Percentiles rank a stretch among this genome's conserved stretches.
Evolutionary conservation across 2,113 vertebrate species (phyloP).

Genomic region (Melanocharis versteri): DNA sequence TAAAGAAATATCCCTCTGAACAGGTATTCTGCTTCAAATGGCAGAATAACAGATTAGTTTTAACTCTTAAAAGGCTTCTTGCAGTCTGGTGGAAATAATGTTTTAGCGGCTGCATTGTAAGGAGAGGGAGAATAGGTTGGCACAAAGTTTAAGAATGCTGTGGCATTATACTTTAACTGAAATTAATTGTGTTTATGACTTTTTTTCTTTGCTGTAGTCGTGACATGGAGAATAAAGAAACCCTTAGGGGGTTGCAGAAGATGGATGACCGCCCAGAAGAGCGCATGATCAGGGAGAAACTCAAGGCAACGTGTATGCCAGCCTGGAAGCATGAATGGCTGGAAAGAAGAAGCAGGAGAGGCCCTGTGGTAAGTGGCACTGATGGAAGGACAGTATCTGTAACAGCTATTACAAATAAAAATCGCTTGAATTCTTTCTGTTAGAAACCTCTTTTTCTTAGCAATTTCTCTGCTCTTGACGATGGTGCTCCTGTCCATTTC

Average conservation of each 20-base stretch:
- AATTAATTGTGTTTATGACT: background rate
- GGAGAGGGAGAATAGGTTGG: background rate
- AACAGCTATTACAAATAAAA: background rate
- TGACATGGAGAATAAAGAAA: conserved; percentile 89
- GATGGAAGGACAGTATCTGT: background rate
- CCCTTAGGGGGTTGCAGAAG: conserved; percentile 85
- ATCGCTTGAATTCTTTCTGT: background rate
- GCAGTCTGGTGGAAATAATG: background rate
- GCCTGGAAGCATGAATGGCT: conserved; percentile 92
- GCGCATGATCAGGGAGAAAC: conserved; percentile 88
- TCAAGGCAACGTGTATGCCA: conserved; percentile 90
- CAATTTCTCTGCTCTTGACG: accelerated
- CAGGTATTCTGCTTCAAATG: background rate
- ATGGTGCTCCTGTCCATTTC: background rate
- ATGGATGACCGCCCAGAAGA: conserved; percentile 92
- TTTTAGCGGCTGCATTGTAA: background rate
- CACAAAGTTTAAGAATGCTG: background rate
- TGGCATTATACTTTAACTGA: background rate
- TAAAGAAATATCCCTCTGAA: background rate
- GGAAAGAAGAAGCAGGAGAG: conserved; percentile 83
- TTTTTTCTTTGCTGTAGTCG: conserved; percentile 68
- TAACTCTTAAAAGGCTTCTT: background rate
- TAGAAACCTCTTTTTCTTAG: background rate
- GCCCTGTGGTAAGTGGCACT: conserved; percentile 81
- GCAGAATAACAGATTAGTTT: background rate